These are phyloP conservation scores for Noctua janthe DNA, from an alignment of 2,888 invertebrate genomes.

Conservation along the genomic window DNA sequence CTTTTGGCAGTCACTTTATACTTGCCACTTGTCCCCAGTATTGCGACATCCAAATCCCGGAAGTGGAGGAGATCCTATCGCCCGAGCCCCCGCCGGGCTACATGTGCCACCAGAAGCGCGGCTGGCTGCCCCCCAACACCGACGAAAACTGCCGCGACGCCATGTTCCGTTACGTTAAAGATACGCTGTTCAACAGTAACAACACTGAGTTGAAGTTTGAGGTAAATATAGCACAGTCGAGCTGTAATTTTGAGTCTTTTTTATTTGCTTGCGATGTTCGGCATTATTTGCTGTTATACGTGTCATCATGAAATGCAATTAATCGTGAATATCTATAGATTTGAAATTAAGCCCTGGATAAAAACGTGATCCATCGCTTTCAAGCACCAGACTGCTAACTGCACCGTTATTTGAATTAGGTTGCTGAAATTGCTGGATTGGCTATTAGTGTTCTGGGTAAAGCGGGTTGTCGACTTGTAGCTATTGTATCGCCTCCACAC, in stretches of 20 bases:
- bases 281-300: neutral
- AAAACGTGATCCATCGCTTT: neutral
- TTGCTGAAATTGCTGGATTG: neutral
- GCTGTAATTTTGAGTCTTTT: neutral
- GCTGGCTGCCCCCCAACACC: slow-evolving; percentile 94
- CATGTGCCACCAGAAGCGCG: slow-evolving; percentile 93
- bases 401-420: neutral
- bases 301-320: neutral
- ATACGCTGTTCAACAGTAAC: slow-evolving; percentile 80
- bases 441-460: neutral
- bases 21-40: slow-evolving; percentile 86
- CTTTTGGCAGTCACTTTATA: neutral
- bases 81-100: slow-evolving; percentile 91
- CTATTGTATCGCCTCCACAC: neutral
- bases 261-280: neutral
- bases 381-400: neutral
- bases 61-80: slow-evolving; percentile 94
- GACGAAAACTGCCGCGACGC: slow-evolving; percentile 93
- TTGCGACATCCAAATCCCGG: slow-evolving; percentile 94
- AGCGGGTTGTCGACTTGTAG: neutral
- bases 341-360: neutral
- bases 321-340: neutral
- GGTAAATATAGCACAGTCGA: slow-evolving; percentile 61
- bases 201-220: slow-evolving; percentile 80
- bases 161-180: slow-evolving; percentile 92